These are phyloP conservation scores for Ornithorhynchus anatinus DNA, from an alignment of 2,113 vertebrate species.

Conservation along the genomic window DNA sequence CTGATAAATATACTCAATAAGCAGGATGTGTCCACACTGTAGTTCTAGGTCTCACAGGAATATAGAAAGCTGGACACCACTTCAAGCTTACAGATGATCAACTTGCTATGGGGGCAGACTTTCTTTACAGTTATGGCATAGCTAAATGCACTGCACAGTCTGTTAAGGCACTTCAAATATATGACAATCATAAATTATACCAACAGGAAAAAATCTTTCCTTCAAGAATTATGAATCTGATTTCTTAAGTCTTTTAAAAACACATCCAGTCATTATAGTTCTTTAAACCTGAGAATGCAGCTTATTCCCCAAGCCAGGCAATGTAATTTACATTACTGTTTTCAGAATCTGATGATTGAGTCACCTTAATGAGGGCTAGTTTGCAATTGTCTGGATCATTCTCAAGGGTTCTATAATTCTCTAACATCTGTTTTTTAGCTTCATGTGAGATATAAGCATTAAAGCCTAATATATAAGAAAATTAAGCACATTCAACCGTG, in stretches of 20 bases:
- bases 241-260: slow-evolving; percentile 14
- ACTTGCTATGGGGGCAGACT: background rate
- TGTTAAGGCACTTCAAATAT: background rate
- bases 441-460: slow-evolving; percentile 28
- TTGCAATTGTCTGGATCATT: slow-evolving; percentile 5
- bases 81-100: too few relatives aligned
- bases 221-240: background rate
- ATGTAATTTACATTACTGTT: background rate
- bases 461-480: slow-evolving; percentile 49
- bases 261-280: background rate
- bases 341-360: slow-evolving; percentile 11
- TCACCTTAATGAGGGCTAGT: slow-evolving; percentile 19
- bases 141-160: background rate
- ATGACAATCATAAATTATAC: background rate
- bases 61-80: too few relatives aligned
- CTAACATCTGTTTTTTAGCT: slow-evolving; percentile 33
- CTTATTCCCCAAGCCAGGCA: background rate
- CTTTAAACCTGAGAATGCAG: background rate
- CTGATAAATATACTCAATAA: too few relatives aligned
- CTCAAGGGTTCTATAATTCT: slow-evolving; percentile 28
- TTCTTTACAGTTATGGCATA: background rate
- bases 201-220: background rate
- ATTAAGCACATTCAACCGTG: slow-evolving; percentile 41
- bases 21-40: too few relatives aligned
- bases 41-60: too few relatives aligned